phyloP scores from a whole-genome alignment of 2,888 invertebrate species.

The Glaucopsyche alexis region DNA sequence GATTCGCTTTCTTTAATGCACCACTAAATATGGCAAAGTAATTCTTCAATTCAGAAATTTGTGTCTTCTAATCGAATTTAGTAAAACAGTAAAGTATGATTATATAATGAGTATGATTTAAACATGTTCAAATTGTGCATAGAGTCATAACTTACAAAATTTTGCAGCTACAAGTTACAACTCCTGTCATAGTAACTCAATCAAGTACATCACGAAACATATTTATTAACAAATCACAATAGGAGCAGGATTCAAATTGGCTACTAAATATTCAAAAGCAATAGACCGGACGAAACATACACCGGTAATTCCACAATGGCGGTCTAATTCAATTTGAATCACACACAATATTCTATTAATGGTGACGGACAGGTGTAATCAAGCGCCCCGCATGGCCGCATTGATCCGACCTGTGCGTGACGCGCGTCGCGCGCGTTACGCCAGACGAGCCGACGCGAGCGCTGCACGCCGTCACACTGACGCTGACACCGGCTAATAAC shows the following conservation, averaged over 20 bases:
- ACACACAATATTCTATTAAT: conserved; percentile 77
- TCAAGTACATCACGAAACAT: conserved; percentile 19
- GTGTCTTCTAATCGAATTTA: too few species aligned
- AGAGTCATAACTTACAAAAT: too few species aligned
- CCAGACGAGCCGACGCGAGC: not conserved
- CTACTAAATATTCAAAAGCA: conserved; percentile 75
- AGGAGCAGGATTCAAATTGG: conserved; percentile 66
- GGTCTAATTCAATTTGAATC: conserved; percentile 75
- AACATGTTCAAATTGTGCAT: too few species aligned
- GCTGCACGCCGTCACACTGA: not conserved
- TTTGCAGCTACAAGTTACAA: not conserved
- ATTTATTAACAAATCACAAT: conserved; percentile 49
- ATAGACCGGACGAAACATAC: conserved; percentile 66
- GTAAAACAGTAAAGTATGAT: too few species aligned
- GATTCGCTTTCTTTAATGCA: too few species aligned
- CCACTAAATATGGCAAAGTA: too few species aligned
- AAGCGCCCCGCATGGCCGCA: conserved; percentile 55
- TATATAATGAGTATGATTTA: too few species aligned
- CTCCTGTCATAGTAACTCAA: not conserved
- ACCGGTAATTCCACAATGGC: conserved; percentile 69
- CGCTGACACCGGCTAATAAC: not conserved
- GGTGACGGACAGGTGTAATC: conserved; percentile 78
- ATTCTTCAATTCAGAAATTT: too few species aligned
- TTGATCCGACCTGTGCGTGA: conserved; percentile 49
- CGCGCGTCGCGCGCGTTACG: conserved; percentile 43